Conservation (phyloP, 2,113 vertebrate genomes). For the Bettongia penicillata region DNA sequence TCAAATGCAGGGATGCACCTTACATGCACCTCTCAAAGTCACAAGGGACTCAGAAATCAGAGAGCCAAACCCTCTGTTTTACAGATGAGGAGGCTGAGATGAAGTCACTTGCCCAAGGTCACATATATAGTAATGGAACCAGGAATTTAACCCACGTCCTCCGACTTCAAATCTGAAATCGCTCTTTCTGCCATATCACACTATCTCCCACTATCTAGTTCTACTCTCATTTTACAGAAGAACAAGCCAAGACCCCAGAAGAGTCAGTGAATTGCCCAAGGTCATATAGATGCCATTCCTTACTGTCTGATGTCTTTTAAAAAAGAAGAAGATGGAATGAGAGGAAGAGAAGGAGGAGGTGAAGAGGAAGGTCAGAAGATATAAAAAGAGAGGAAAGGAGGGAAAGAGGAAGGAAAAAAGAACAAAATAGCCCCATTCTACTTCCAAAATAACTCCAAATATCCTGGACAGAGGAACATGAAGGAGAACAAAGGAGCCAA, state of each 20-base stretch:
- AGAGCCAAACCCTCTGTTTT: not conserved
- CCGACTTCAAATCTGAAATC: not conserved
- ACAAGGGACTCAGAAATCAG: not conserved
- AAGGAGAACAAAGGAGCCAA: not conserved
- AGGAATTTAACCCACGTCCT: not conserved
- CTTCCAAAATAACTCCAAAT: not conserved
- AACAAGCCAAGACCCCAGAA: not conserved
- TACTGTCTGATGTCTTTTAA: not conserved
- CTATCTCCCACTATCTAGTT: not conserved
- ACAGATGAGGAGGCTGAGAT: not conserved
- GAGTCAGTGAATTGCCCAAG: not conserved
- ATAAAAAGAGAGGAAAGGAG: not conserved
- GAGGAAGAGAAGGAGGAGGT: too few relatives aligned
- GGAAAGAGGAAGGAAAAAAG: not conserved
- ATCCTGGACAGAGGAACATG: not conserved
- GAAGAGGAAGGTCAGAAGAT: too few relatives aligned
- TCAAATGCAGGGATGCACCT: too few relatives aligned
- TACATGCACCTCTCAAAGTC: too few relatives aligned
- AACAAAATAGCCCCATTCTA: not conserved
- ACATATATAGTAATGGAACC: not conserved
- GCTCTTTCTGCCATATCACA: not conserved
- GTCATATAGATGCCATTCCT: not conserved
- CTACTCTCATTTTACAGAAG: not conserved
- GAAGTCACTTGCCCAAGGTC: not conserved
- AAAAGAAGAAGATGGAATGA: not conserved